Evolutionary conservation across 2,113 vertebrate genomes (phyloP), one percentile per base, ranked within the genome.

Genomic region (Willisornis vidua): DNA sequence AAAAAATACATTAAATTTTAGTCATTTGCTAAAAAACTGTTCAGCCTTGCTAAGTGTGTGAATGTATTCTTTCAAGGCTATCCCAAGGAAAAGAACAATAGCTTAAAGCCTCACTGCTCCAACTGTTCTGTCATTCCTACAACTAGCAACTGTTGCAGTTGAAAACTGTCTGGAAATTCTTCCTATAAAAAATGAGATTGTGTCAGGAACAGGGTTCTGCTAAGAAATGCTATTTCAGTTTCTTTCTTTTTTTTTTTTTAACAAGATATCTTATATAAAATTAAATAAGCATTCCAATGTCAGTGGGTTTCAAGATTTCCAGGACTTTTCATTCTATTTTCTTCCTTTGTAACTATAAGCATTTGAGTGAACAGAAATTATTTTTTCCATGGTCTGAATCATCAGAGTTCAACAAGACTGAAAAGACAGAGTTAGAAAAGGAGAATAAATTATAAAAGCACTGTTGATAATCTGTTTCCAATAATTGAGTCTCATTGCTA

Each of bases 81-180:
- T 70, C 65, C 41, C 2, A 12, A 93, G 52, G 61, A 93, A 95
- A 95, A 93, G 37, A 85, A 70, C 75, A 80, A 72, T 72, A 65
- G 81, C 57, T 94, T 79, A 85, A 94, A 89, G 46, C 54, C 91
- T 91, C 87, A 49, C 65, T 95, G 65, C 58, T 95, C 62, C 65
- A 79, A 75, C 65, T 91, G 57, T 89, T 91, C 87, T 85, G 79
- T 85, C 77, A 84, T 96, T 79, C 45, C 41, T 85, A 58, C 22
- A 87, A 15, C n/a, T 35, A 66, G 43, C 37, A 81, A 92, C 62
- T 63, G n/a, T 17, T 89, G 48, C 9, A 2, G 61, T 58, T 94
- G 61, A 78, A 95, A 91, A 94, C 20, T 72, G 61, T 87, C 48
- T 72, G 62, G 41, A 95, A 89, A 8, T 16, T 75, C 90, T 85